Conservation (phyloP, 2,888 invertebrate species). For the Anarsia innoxiella region DNA sequence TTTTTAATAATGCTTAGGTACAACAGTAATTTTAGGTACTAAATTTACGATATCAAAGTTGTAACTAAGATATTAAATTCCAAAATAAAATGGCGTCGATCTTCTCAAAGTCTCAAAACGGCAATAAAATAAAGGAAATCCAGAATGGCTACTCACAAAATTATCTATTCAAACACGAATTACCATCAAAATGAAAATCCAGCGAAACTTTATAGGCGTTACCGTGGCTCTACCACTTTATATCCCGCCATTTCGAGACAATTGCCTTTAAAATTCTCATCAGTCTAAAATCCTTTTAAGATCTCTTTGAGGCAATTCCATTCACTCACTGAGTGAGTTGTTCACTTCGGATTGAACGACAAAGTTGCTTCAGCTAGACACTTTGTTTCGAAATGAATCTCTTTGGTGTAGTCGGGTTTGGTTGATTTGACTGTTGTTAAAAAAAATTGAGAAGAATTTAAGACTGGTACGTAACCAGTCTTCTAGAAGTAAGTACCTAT, state of each 20-base stretch:
- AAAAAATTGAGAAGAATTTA: too few species aligned
- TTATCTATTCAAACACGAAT: too few species aligned
- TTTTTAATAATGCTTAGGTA: too few species aligned
- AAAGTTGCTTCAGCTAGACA: slow-evolving; percentile 62
- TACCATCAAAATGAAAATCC: neutral
- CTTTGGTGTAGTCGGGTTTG: slow-evolving; percentile 18
- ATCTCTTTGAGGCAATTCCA: slow-evolving; percentile 22
- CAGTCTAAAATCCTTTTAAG: slow-evolving; percentile 38
- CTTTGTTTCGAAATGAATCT: slow-evolving; percentile 43
- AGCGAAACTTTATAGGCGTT: slow-evolving; percentile 9
- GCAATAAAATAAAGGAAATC: too few species aligned
- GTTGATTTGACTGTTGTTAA: slow-evolving; percentile 25
- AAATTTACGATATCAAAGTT: too few species aligned
- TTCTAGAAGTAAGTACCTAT: too few species aligned
- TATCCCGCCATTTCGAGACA: slow-evolving; percentile 11
- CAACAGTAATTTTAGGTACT: too few species aligned
- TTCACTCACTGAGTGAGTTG: slow-evolving; percentile 14
- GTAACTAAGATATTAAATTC: too few species aligned
- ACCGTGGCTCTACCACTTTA: slow-evolving; percentile 13
- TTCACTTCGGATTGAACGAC: slow-evolving; percentile 34
- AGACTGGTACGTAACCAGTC: too few species aligned
- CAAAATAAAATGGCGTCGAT: too few species aligned
- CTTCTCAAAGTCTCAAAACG: too few species aligned
- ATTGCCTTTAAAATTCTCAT: slow-evolving; percentile 34
- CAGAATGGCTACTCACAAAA: too few species aligned